Evolutionary conservation across 2,888 invertebrate species (phyloP).

Genomic region (Ormia ochracea): DNA sequence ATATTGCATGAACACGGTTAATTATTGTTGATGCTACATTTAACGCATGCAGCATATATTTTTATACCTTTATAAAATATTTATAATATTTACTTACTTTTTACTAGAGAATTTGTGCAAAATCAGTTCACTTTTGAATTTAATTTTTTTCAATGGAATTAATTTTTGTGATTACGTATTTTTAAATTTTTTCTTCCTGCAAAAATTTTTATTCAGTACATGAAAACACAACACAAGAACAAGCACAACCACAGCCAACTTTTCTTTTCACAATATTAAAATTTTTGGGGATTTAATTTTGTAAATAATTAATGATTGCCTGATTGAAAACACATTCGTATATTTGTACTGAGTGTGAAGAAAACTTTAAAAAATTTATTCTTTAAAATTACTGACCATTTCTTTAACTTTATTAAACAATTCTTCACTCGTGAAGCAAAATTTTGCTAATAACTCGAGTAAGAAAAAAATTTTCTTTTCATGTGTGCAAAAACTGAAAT

Average conservation of each 20-base stretch:
- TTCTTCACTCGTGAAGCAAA: constrained; percentile 29
- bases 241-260: constrained; percentile 4
- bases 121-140: constrained; percentile 22
- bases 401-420: constrained; percentile 31
- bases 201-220: constrained; percentile 38
- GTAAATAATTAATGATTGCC: background rate
- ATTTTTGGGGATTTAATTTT: background rate
- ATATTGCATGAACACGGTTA: no score
- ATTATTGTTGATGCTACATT: no score
- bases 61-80: no score
- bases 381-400: constrained; percentile 7
- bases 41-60: no score
- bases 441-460: constrained; percentile 21
- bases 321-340: background rate
- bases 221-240: constrained; percentile 44
- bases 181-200: constrained; percentile 16
- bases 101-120: constrained; percentile 6
- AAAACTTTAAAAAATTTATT: constrained; percentile 9
- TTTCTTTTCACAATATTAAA: constrained; percentile 9
- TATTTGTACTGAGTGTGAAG: constrained; percentile 12
- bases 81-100: constrained; percentile 15
- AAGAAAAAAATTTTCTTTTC: constrained; percentile 27
- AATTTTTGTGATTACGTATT: constrained; percentile 52
- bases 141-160: background rate
- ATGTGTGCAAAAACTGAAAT: constrained; percentile 21